Evolutionary conservation across 2,888 invertebrate genomes (phyloP), one percentile per base, ranked within the genome.

Genomic region (Catocala fraxini): DNA sequence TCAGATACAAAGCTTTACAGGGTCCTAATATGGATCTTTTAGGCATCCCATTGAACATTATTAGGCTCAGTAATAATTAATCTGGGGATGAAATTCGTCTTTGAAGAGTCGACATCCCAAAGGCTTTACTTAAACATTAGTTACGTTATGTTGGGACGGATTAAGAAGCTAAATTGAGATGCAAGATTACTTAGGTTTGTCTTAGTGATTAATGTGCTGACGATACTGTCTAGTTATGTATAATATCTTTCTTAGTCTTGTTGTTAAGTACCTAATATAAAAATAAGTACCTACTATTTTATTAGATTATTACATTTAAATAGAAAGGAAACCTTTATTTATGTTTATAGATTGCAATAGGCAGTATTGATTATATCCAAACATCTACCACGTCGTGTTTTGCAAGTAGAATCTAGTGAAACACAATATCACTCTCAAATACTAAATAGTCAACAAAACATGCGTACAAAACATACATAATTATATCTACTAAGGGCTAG

Each of bases 31-130:
- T 58, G 33, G 51, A 6, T 51, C 49, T 57, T 65, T 60, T 43
- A 64, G 55, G 55, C 48, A 63, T 58, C 51, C 59, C 59, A 53
- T 58, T 59, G 43, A 68, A 69, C 63, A 70, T 67, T 70, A 66
- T 70, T 56, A 62, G 42, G 54, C 49, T 53, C 46, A 65, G 58
- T 65, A 64, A 63, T 63, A 61, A 74, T 64, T 74, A 74, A 71
- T 75, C 58, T 51, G 34, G 10, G 53, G 49, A 47, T 51, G 51
- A 59, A 47, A 55, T 49, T 65, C 51, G 59, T 56, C 62, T 74
- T 66, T 68, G 68, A 73, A 46, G 56, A 55, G 59, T 57, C 47
- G 33, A 51, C 59, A 59, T 56, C 57, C 57, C 34, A 52, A 51
- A 52, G 35, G 61, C 60, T 57, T 55, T 59, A 51, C 61, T 73